Evolutionary conservation across 2,113 vertebrate genomes (phyloP), one percentile per base, ranked within the genome.

Genomic region (Otolemur garnettii): DNA sequence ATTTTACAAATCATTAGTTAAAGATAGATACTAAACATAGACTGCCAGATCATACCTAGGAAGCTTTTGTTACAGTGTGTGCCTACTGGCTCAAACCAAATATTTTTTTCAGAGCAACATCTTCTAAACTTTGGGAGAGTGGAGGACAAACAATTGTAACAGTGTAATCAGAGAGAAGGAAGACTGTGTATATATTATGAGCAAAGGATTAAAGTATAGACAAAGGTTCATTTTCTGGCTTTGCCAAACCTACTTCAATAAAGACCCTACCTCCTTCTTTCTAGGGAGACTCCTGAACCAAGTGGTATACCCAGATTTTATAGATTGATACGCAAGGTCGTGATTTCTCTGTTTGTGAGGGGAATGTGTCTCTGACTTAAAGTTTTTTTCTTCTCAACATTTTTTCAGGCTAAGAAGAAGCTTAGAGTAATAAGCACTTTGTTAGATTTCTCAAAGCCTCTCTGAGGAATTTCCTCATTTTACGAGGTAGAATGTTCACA

Each of bases 361-460:
- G 18, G 60, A 38, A 57, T 21, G 0, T 4, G 22, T 86, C 72
- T 26, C 19, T 93, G 66, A 53, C n/a, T 92, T 90, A 28, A 80
- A 22, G 24, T 72, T 13, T 82, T 35, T 87, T 77, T 66, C 35
- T 55, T 82, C 11, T 15, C 12, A 33, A 53, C 21, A 62, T 33
- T 78, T 94, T 89, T 83, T 68, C 75, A 75, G 30, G 80, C 45
- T 80, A 93, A 89, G 35, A 15, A 13, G 5, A 95, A 78, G 35
- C 42, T 57, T 22, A 19, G 72, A 53, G 3, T 90, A 87, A 35
- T 19, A 95, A 62, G 10, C 72, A 10, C 19, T 33, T 79, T 74
- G 66, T 50, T 69, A 79, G 24, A 71, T 89, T 94, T 85, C 74
- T 77, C 78, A 28, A 86, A 53, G 57, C 9, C 71, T 69, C 71